Evolutionary conservation across 2,113 vertebrate species (phyloP).

Genomic region (Salminus brasiliensis): DNA sequence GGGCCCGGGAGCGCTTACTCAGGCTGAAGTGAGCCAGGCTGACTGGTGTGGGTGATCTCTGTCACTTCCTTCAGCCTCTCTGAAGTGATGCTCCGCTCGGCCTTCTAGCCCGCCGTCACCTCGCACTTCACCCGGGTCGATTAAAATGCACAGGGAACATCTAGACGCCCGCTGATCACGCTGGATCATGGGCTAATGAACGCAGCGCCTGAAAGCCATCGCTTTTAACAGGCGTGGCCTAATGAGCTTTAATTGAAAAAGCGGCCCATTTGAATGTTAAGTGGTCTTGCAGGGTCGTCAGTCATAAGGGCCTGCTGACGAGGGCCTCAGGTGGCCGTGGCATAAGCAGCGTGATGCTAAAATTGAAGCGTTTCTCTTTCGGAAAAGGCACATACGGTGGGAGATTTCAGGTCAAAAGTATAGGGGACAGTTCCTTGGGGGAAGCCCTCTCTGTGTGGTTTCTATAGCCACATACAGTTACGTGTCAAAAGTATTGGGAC

Average conservation of each 20-base stretch:
- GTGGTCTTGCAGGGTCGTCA: constrained; percentile 48
- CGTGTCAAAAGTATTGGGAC: no score
- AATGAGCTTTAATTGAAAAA: constrained; percentile 73
- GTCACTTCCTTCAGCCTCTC: constrained; percentile 46
- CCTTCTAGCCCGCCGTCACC: constrained; percentile 25
- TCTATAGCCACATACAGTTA: no score
- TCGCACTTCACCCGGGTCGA: constrained; percentile 57
- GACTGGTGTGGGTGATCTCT: constrained; percentile 34
- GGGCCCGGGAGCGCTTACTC: background rate
- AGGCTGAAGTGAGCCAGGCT: constrained; percentile 42
- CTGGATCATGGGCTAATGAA: constrained; percentile 61
- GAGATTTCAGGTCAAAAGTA: background rate
- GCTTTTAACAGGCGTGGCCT: constrained; percentile 70
- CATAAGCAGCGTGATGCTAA: background rate
- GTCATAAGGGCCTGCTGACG: constrained; percentile 53
- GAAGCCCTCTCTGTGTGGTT: no score
- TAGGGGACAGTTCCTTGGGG: no score
- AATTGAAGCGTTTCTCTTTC: background rate
- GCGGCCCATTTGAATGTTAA: constrained; percentile 64
- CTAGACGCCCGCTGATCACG: constrained; percentile 60
- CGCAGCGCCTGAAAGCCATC: constrained; percentile 64
- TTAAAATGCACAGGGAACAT: constrained; percentile 58
- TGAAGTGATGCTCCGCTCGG: constrained; percentile 43
- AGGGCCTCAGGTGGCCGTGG: constrained; percentile 31
- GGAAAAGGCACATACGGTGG: background rate